These are phyloP conservation scores for Bembecia ichneumoniformis DNA, from an alignment of 2,888 invertebrate genomes.

Conservation along the genomic window DNA sequence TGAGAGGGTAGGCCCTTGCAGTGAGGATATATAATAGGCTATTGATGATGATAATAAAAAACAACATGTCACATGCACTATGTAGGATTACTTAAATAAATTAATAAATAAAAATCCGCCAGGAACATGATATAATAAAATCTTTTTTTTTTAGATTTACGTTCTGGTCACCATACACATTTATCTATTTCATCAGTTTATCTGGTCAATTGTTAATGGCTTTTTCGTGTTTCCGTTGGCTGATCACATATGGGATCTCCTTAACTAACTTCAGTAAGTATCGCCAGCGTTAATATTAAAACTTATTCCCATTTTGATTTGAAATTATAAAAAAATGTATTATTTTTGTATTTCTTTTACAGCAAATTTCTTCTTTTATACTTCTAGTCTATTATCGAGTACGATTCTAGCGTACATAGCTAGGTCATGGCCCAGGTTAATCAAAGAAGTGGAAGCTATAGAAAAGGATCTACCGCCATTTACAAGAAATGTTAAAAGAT, in stretches of 20 bases:
- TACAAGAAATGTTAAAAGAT: constrained; percentile 18
- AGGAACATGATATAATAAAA: too few relatives aligned
- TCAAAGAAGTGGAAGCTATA: constrained; percentile 22
- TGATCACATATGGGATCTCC: constrained; percentile 22
- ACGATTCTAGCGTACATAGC: constrained; percentile 26
- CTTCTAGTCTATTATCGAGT: constrained; percentile 23
- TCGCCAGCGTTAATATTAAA: background rate
- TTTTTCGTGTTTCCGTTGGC: constrained; percentile 22
- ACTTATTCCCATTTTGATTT: too few relatives aligned
- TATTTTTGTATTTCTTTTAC: background rate
- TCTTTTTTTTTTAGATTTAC: constrained; percentile 22
- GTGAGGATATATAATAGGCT: too few relatives aligned
- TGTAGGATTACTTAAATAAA: too few relatives aligned
- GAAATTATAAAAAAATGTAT: background rate
- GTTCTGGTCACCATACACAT: constrained; percentile 24
- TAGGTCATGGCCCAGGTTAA: constrained; percentile 24
- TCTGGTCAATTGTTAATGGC: constrained; percentile 33
- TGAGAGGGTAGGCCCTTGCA: too few relatives aligned
- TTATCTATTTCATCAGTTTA: constrained; percentile 25
- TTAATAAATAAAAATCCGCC: too few relatives aligned
- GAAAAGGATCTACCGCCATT: constrained; percentile 33
- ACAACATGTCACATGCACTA: too few relatives aligned
- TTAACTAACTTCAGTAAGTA: constrained; percentile 32
- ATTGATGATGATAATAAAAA: too few relatives aligned
- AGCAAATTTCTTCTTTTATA: constrained; percentile 33